These are phyloP conservation scores for Pollachius pollachius DNA, from an alignment of 2,113 vertebrate species.

Conservation along the genomic window DNA sequence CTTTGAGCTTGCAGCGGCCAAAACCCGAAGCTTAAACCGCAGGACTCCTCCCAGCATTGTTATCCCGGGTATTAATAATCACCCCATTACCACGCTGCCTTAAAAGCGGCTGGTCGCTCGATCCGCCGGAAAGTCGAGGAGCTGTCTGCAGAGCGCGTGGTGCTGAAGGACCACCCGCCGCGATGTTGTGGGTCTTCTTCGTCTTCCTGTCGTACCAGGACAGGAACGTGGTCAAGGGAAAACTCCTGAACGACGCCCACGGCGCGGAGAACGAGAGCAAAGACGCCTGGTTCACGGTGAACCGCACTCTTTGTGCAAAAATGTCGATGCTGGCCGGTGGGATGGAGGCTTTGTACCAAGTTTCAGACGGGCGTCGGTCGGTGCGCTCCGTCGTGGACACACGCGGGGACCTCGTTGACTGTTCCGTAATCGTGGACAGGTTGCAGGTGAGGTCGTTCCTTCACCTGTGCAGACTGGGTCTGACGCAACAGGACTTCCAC, in stretches of 20 bases:
- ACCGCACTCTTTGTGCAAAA: constrained; percentile 64
- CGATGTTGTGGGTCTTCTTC: constrained; percentile 76
- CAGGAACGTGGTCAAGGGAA: constrained; percentile 62
- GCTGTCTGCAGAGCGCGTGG: constrained; percentile 75
- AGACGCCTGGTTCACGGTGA: constrained; percentile 55
- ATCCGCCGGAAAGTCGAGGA: constrained; percentile 35
- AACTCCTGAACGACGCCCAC: constrained; percentile 42
- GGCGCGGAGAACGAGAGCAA: constrained; percentile 58
- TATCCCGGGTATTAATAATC: constrained; percentile 62
- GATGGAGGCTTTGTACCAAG: constrained; percentile 52
- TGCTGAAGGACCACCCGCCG: constrained; percentile 71
- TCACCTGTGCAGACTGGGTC: constrained; percentile 55
- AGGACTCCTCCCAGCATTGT: constrained; percentile 71
- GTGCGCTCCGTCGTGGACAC: constrained; percentile 56
- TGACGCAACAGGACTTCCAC: constrained; percentile 19
- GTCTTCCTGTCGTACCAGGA: constrained; percentile 74
- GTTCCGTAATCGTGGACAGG: constrained; percentile 51
- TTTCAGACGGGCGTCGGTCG: constrained; percentile 68
- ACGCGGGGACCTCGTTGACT: constrained; percentile 54
- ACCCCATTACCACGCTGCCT: constrained; percentile 50
- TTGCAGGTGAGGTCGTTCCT: constrained; percentile 64
- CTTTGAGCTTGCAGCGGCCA: no score
- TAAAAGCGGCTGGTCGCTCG: constrained; percentile 52
- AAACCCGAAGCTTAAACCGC: no score
- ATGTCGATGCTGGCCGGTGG: constrained; percentile 30